These are phyloP conservation scores for Chionodraco myersi DNA, from an alignment of 2,113 vertebrate species.

Conservation along the genomic window DNA sequence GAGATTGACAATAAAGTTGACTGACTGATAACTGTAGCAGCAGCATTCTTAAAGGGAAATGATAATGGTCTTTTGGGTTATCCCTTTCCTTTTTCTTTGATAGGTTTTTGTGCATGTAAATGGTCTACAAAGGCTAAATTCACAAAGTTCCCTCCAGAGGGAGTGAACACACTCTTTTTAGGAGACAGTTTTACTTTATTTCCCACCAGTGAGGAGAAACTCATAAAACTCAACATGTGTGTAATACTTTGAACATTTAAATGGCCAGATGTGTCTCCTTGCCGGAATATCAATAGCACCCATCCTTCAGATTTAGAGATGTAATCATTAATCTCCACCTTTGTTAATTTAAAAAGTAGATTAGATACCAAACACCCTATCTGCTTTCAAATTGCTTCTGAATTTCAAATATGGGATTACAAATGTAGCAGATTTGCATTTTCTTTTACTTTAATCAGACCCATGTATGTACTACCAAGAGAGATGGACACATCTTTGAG, in stretches of 20 bases:
- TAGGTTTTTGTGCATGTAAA: no score
- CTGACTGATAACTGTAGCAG: not conserved
- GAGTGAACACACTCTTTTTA: no score
- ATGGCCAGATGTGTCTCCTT: not conserved
- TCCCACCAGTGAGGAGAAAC: not conserved
- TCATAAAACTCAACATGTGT: not conserved
- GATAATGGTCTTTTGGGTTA: no score
- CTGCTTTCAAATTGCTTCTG: conserved; percentile 18
- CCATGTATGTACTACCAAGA: not conserved
- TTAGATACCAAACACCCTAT: conserved; percentile 5
- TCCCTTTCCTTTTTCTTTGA: no score
- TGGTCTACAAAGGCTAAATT: no score
- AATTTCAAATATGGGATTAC: conserved; percentile 17
- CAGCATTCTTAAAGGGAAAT: not conserved
- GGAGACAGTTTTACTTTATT: not conserved
- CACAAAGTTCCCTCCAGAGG: no score
- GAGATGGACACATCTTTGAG: no score
- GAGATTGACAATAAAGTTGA: no score
- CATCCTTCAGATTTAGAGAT: conserved; percentile 1
- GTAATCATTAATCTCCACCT: conserved; percentile 15
- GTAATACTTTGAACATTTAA: not conserved
- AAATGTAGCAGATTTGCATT: conserved; percentile 6
- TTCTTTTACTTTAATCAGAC: not conserved
- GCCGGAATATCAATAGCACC: not conserved
- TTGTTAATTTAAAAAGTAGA: conserved; percentile 50